These are phyloP conservation scores for Plectropomus leopardus DNA, from an alignment of 2,113 vertebrate species.

Conservation along the genomic window DNA sequence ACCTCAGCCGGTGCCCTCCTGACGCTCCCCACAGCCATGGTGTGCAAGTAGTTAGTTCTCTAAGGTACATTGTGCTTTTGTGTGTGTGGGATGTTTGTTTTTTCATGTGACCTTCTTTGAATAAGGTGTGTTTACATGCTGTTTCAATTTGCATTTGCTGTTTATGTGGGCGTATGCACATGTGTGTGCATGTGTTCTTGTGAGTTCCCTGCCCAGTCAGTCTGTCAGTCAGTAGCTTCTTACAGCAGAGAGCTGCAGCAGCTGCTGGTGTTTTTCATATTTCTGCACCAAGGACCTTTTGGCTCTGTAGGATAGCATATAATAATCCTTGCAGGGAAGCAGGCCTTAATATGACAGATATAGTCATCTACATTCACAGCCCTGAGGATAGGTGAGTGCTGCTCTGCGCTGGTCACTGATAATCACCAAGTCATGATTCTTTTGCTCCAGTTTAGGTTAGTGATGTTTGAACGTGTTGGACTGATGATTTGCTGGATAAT, in stretches of 20 bases:
- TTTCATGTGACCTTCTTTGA: conserved; percentile 53
- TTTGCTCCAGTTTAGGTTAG: conserved; percentile 63
- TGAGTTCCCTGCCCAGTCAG: conserved; percentile 29
- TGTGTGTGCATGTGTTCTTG: conserved; percentile 11
- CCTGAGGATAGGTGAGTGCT: conserved; percentile 72
- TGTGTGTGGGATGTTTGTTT: not conserved
- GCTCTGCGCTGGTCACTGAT: conserved; percentile 44
- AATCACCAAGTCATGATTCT: conserved; percentile 56
- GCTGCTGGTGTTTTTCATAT: conserved; percentile 50
- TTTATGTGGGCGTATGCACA: conserved; percentile 40
- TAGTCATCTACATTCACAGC: conserved; percentile 60
- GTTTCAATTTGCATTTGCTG: conserved; percentile 73
- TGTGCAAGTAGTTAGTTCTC: conserved; percentile 52
- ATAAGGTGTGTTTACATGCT: conserved; percentile 63
- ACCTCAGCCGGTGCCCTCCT: conserved; percentile 36
- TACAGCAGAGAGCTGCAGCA: conserved; percentile 18
- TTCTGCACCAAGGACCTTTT: conserved; percentile 31
- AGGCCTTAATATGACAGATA: conserved; percentile 69
- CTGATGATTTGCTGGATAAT: conserved; percentile 73
- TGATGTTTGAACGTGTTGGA: conserved; percentile 57
- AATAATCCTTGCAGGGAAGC: conserved; percentile 41
- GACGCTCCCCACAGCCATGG: conserved; percentile 12
- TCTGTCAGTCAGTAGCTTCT: conserved; percentile 9
- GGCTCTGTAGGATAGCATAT: conserved; percentile 44
- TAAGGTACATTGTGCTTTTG: conserved; percentile 45